Evolutionary conservation across 2,888 invertebrate species (phyloP).

Genomic region (Eupithecia insigniata): DNA sequence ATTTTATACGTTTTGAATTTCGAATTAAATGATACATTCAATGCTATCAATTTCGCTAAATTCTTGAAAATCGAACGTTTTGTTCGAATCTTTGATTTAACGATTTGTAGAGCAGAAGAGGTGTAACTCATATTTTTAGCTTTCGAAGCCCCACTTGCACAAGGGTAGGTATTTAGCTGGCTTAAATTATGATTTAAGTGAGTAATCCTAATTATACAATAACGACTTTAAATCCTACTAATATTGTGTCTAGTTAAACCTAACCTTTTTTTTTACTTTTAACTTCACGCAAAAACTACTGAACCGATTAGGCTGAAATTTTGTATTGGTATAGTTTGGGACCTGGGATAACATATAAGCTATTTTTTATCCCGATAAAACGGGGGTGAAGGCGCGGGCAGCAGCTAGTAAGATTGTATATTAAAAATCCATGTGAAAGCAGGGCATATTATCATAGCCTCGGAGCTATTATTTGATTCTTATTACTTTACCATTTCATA

Average conservation of each 20-base stretch:
- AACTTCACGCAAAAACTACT: too few species aligned
- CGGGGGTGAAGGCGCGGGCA: too few species aligned
- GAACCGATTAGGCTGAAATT: too few species aligned
- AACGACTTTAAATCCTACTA: background rate
- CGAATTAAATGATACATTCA: conserved; percentile 55
- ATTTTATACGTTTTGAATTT: conserved; percentile 57
- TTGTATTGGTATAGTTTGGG: too few species aligned
- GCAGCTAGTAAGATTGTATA: background rate
- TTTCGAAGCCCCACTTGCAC: background rate
- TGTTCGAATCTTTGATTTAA: conserved; percentile 44
- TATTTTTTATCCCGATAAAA: too few species aligned
- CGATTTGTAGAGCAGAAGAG: conserved; percentile 28
- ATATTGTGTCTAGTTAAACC: too few species aligned
- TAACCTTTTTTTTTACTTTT: too few species aligned
- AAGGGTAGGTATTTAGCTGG: background rate
- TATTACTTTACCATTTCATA: background rate
- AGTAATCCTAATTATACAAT: background rate
- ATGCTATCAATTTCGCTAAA: conserved; percentile 36
- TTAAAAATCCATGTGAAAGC: background rate
- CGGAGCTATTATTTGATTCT: background rate
- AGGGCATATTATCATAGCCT: background rate
- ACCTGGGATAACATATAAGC: too few species aligned
- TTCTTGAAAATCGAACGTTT: conserved; percentile 48
- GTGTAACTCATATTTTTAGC: background rate
- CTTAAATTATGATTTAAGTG: background rate